Evolutionary conservation across 2,888 invertebrate genomes (phyloP).

Genomic region (Pristionchus entomophagus): DNA sequence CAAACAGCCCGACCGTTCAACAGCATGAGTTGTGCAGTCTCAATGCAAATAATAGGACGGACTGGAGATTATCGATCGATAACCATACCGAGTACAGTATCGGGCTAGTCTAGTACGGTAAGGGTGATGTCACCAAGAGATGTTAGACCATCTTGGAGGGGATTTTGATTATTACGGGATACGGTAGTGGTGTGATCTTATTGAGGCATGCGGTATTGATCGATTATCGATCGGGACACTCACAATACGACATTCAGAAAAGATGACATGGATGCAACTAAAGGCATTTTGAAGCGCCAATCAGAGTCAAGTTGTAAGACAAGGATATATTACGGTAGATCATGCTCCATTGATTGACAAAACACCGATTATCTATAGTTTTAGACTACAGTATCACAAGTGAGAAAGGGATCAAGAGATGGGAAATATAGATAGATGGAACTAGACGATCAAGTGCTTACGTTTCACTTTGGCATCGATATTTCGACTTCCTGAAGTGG

Average conservation of each 20-base stretch:
- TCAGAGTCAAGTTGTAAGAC: constrained; percentile 8
- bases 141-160: constrained; percentile 13
- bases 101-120: not conserved
- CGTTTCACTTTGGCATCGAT: constrained; percentile 49
- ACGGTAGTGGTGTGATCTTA: not conserved
- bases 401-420: not conserved
- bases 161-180: not conserved
- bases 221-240: constrained; percentile 39
- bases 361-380: constrained; percentile 14
- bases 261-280: constrained; percentile 35
- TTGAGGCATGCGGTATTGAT: constrained; percentile 27
- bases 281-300: not conserved
- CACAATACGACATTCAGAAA: constrained; percentile 36
- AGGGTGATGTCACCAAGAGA: not conserved
- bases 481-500: constrained; percentile 48
- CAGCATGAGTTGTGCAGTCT: constrained; percentile 18
- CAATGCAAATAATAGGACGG: constrained; percentile 42
- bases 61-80: constrained; percentile 37
- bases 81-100: not conserved
- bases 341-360: constrained; percentile 6
- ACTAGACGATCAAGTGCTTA: constrained; percentile 39
- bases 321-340: constrained; percentile 24
- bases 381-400: constrained; percentile 1
- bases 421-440: not conserved
- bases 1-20: constrained; percentile 28